phyloP scores from a whole-genome alignment of 2,888 invertebrate species.

The Cotesia congregata region DNA sequence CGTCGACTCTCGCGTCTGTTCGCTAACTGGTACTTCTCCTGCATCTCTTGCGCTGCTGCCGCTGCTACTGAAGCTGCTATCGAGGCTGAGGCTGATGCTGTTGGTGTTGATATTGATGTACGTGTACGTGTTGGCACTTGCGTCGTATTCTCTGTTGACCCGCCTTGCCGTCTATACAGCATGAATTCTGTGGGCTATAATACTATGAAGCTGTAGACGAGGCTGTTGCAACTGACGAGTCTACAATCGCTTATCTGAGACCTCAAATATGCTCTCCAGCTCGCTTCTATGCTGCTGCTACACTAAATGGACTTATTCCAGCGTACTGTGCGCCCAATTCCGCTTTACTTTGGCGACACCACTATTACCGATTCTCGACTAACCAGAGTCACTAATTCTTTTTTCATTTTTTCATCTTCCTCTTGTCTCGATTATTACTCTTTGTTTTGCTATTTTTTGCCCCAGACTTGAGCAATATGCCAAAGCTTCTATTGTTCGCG shows the following conservation, averaged over 20 bases:
- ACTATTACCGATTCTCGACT: constrained; percentile 38
- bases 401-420: constrained; percentile 25
- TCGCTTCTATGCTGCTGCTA: not conserved
- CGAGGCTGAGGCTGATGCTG: not conserved
- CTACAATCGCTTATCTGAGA: constrained; percentile 66
- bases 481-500: constrained; percentile 33
- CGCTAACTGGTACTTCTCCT: constrained; percentile 45
- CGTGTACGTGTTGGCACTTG: constrained; percentile 21
- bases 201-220: not conserved
- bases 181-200: constrained; percentile 5
- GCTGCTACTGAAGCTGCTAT: constrained; percentile 39
- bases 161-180: constrained; percentile 31
- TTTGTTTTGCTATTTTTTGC: constrained; percentile 6
- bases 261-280: constrained; percentile 51
- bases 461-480: constrained; percentile 25
- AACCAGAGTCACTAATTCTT: constrained; percentile 33
- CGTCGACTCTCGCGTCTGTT: constrained; percentile 34
- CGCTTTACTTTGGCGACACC: constrained; percentile 53
- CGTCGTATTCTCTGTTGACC: constrained; percentile 32
- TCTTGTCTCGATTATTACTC: constrained; percentile 5
- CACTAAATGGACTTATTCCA: constrained; percentile 19
- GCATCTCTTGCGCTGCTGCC: constrained; percentile 30
- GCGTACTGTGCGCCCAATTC: constrained; percentile 64
- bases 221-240: constrained; percentile 52
- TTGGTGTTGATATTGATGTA: not conserved